Conservation (phyloP, 2,113 vertebrate genomes). For the Miniopterus natalensis region DNA sequence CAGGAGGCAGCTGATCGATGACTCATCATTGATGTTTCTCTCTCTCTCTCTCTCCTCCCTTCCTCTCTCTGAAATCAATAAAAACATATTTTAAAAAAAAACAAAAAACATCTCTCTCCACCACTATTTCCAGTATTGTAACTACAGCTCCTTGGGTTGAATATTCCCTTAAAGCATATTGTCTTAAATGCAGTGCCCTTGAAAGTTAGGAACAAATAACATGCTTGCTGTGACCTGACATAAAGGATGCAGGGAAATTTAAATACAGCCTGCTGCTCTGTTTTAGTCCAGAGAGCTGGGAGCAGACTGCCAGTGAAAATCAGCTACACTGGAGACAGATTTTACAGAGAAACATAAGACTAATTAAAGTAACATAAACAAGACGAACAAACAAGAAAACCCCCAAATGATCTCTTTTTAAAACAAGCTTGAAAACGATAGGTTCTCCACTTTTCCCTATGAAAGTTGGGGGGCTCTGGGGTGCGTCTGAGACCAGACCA, state of each 20-base stretch:
- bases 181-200: background rate
- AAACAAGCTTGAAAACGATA: background rate
- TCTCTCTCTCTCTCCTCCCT: no score
- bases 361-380: slow-evolving; percentile 52
- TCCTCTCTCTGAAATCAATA: no score
- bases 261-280: background rate
- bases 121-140: background rate
- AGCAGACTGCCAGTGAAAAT: slow-evolving; percentile 1
- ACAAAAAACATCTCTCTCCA: background rate
- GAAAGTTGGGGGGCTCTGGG: background rate
- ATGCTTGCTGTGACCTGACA: slow-evolving; percentile 29
- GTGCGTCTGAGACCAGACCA: background rate
- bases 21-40: no score
- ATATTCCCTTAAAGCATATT: slow-evolving; percentile 41
- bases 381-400: background rate
- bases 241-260: slow-evolving; percentile 32
- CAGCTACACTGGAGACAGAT: background rate
- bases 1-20: no score
- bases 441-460: background rate
- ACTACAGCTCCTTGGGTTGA: slow-evolving; percentile 30
- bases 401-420: background rate
- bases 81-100: no score
- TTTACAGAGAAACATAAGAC: background rate
- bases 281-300: background rate
- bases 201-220: slow-evolving; percentile 43